Conservation (phyloP, 2,797 vertebrate genomes). For the Prionace glauca region DNA sequence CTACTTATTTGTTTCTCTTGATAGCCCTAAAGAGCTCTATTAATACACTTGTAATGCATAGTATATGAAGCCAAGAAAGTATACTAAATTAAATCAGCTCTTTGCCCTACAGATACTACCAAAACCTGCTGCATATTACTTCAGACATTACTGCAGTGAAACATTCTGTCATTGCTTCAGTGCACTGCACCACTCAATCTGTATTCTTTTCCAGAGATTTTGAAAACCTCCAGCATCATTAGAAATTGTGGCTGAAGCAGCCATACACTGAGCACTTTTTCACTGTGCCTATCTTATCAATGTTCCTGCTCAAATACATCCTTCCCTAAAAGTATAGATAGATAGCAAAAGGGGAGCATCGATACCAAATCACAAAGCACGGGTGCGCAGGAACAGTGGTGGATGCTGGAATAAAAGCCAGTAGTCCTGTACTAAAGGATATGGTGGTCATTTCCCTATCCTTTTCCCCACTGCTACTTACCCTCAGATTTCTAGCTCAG, state of each 20-base stretch:
- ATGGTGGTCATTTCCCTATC: neutral
- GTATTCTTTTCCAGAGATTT: neutral
- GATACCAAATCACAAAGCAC: too few species aligned
- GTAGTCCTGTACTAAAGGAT: neutral
- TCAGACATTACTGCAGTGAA: neutral
- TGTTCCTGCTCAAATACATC: neutral
- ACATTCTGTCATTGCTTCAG: neutral
- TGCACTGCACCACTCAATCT: neutral
- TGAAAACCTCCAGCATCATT: neutral
- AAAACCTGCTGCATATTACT: neutral
- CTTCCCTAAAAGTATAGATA: neutral
- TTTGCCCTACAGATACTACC: neutral
- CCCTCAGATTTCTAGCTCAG: neutral
- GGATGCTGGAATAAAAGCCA: neutral
- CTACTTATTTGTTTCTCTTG: neutral
- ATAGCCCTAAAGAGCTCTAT: neutral
- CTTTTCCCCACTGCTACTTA: too few species aligned
- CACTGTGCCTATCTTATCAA: neutral
- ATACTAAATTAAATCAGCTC: neutral
- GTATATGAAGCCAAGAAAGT: neutral
- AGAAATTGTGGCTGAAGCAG: neutral
- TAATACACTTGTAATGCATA: neutral
- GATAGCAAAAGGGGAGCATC: too few species aligned
- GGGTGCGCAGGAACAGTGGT: neutral
- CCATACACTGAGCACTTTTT: neutral